phyloP scores from a whole-genome alignment of 1,140 invertebrate genomes.

The Rhagoletis zephyria region DNA sequence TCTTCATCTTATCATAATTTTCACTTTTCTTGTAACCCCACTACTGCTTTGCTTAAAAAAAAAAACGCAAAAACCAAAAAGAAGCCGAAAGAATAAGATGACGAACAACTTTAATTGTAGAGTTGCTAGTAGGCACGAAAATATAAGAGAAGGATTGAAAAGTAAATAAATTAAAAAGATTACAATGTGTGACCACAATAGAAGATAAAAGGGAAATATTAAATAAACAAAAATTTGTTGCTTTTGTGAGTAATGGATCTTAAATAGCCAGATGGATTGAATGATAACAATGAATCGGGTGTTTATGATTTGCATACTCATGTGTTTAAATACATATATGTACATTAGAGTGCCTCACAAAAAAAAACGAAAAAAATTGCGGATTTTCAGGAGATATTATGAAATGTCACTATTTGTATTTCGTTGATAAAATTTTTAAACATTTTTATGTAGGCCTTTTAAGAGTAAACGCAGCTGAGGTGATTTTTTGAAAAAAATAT shows the following conservation, averaged over 20 bases:
- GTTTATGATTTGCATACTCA: background rate
- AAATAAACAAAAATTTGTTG: constrained; percentile 17
- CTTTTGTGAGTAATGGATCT: background rate
- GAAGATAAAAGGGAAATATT: constrained; percentile 32
- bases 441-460: no score
- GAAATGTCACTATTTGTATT: no score
- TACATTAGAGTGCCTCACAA: no score
- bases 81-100: constrained; percentile 12
- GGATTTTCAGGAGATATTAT: no score
- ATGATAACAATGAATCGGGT: background rate
- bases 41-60: constrained; percentile 4
- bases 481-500: no score
- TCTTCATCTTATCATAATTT: constrained; percentile 1
- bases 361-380: no score
- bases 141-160: background rate
- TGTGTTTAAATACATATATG: no score
- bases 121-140: background rate
- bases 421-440: no score
- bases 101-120: constrained; percentile 37
- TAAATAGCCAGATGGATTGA: constrained; percentile 14
- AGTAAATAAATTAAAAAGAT: constrained; percentile 40
- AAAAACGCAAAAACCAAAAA: background rate
- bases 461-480: no score
- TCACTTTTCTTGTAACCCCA: background rate
- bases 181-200: constrained; percentile 16